These are phyloP conservation scores for Eudemis profundana DNA, from an alignment of 2,888 invertebrate genomes.

Conservation along the genomic window DNA sequence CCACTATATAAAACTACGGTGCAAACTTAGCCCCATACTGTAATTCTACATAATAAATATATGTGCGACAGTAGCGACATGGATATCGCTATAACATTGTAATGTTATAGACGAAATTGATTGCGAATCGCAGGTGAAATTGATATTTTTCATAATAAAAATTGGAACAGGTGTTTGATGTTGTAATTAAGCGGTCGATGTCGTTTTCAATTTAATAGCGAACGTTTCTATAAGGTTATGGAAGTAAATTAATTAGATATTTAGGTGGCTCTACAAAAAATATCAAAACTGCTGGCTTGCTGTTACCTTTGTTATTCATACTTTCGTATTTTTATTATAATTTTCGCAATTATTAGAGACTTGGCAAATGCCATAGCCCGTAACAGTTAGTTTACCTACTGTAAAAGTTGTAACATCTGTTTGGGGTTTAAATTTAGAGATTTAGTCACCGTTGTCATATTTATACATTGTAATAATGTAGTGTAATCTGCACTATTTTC, in stretches of 20 bases:
- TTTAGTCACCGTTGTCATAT: no score
- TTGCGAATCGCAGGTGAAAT: constrained; percentile 80
- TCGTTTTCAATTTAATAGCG: constrained; percentile 26
- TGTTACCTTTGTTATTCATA: background rate
- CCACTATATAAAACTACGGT: background rate
- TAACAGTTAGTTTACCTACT: no score
- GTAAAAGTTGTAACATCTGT: no score
- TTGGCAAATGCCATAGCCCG: no score
- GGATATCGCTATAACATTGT: constrained; percentile 9
- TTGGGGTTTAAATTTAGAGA: no score
- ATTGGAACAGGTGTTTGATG: constrained; percentile 59
- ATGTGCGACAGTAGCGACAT: background rate
- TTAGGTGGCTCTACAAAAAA: background rate
- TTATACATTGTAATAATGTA: no score
- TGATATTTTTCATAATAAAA: constrained; percentile 62
- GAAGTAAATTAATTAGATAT: background rate
- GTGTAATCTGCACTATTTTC: no score
- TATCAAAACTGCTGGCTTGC: background rate
- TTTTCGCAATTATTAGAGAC: no score
- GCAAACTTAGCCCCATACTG: background rate
- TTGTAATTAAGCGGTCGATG: constrained; percentile 46
- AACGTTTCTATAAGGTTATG: constrained; percentile 8
- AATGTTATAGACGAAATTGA: constrained; percentile 66
- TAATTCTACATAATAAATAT: background rate
- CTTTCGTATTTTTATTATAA: background rate